Percentiles rank a stretch among this genome's conserved stretches.
phyloP scores from a whole-genome alignment of 64 coral and sea anemone species.

The Hydrozoanthus tunicans region DNA sequence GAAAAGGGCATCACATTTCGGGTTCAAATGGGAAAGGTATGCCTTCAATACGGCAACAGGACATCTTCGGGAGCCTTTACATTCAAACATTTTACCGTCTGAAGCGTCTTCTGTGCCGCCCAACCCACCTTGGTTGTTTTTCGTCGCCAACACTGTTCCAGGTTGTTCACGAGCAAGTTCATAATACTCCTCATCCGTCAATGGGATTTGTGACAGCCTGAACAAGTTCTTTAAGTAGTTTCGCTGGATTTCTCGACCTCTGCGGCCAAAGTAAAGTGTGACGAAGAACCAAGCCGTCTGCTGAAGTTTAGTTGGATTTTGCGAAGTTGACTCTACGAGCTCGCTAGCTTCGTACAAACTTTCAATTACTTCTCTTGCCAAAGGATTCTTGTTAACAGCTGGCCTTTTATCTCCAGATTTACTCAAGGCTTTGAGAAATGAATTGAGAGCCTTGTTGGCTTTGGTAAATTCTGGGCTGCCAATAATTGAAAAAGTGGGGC shows the following conservation, averaged over 20 bases:
- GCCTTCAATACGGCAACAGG: constrained; percentile 24
- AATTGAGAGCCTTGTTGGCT: constrained; percentile 11
- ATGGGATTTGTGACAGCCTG: background rate
- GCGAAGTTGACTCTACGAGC: background rate
- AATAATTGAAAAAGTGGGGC: background rate
- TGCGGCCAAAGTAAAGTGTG: constrained; percentile 3
- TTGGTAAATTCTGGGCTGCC: constrained; percentile 17
- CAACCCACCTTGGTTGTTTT: constrained; percentile 1
- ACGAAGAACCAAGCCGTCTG: constrained; percentile 28
- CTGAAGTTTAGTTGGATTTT: background rate
- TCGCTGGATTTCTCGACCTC: background rate
- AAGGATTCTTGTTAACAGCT: background rate
- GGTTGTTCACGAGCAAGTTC: constrained; percentile 8
- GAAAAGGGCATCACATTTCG: constrained; percentile 31
- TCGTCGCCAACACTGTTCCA: background rate
- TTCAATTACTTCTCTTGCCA: constrained; percentile 23
- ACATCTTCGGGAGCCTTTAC: background rate
- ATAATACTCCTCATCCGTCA: constrained; percentile 1
- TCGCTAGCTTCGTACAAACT: constrained; percentile 7
- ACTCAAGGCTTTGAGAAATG: constrained; percentile 18
- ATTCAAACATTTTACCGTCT: constrained; percentile 26
- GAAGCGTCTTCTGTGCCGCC: constrained; percentile 25
- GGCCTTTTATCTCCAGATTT: background rate
- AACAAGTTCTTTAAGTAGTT: background rate
- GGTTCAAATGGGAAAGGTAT: constrained; percentile 13